Percentiles rank a stretch among this genome's conserved stretches.
Evolutionary conservation across 2,888 invertebrate genomes (phyloP).

Genomic region (Scotopteryx bipunctaria): DNA sequence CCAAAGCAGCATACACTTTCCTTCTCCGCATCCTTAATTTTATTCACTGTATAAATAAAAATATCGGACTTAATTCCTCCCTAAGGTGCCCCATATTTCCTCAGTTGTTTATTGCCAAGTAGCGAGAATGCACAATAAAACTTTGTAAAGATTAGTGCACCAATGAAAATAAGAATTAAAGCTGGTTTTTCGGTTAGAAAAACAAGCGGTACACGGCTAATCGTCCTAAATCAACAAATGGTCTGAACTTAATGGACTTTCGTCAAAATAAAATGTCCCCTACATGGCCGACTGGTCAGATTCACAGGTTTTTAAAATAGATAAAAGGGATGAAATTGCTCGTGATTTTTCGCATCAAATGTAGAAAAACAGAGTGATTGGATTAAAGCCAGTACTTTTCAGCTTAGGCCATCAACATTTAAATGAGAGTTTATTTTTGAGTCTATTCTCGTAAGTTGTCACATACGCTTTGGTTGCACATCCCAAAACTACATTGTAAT

Average conservation of each 20-base stretch:
- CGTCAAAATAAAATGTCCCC: constrained; percentile 49
- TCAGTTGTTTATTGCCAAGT: constrained; percentile 28
- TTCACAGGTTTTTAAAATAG: constrained; percentile 36
- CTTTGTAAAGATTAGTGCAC: constrained; percentile 35
- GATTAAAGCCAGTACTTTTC: constrained; percentile 9
- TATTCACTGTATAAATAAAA: constrained; percentile 31
- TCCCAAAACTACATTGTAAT: constrained; percentile 16
- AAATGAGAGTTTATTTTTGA: background rate
- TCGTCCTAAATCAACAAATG: constrained; percentile 50
- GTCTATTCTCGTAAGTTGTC: background rate
- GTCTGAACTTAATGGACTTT: constrained; percentile 51
- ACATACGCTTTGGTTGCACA: background rate
- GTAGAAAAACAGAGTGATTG: constrained; percentile 26
- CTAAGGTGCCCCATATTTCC: constrained; percentile 30
- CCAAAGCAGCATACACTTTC: constrained; percentile 11
- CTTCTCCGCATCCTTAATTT: constrained; percentile 28
- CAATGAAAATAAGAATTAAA: constrained; percentile 37
- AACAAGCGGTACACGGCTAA: constrained; percentile 43
- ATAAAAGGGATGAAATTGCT: constrained; percentile 23
- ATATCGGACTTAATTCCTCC: constrained; percentile 31
- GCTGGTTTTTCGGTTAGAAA: constrained; percentile 44
- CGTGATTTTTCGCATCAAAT: constrained; percentile 16
- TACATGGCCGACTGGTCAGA: constrained; percentile 43
- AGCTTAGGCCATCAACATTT: constrained; percentile 9
- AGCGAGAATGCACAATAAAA: constrained; percentile 27